Percentiles rank a stretch among this genome's conserved stretches.
These are phyloP conservation scores for Gila orcuttii DNA, from an alignment of 2,113 vertebrate genomes.

Conservation along the genomic window DNA sequence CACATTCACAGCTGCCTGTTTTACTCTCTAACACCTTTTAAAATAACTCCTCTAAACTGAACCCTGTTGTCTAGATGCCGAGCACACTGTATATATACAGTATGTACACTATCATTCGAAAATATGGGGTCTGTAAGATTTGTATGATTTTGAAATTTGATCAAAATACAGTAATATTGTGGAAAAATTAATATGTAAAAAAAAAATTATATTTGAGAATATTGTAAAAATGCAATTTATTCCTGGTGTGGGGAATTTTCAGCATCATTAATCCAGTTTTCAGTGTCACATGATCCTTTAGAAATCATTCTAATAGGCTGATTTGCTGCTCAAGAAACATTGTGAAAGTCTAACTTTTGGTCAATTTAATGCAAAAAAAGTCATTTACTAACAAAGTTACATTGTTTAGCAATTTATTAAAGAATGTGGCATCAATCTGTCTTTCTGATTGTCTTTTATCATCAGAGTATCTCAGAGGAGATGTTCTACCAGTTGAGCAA, in stretches of 20 bases:
- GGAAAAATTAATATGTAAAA: too few species aligned
- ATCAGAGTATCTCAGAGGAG: conserved; percentile 96
- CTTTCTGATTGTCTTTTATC: conserved; percentile 51
- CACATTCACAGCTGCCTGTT: conserved; percentile 57
- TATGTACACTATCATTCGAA: background rate
- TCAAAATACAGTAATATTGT: background rate
- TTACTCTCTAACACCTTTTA: conserved; percentile 61
- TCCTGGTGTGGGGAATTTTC: background rate
- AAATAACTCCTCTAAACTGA: conserved; percentile 60
- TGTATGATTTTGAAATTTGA: background rate
- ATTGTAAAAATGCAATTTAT: background rate
- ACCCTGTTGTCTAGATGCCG: conserved; percentile 52
- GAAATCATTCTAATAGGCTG: background rate
- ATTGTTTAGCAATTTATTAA: background rate
- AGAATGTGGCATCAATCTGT: background rate
- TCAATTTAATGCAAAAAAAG: background rate
- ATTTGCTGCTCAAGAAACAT: background rate
- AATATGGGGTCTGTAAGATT: background rate
- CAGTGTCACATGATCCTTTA: background rate
- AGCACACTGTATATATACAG: background rate
- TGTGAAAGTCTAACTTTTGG: background rate
- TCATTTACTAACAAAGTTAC: background rate
- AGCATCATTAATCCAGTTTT: background rate
- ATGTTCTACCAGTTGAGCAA: conserved; percentile 98
- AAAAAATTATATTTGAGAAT: too few species aligned